Conservation (phyloP, 2,113 vertebrate genomes). For the Callipepla squamata region DNA sequence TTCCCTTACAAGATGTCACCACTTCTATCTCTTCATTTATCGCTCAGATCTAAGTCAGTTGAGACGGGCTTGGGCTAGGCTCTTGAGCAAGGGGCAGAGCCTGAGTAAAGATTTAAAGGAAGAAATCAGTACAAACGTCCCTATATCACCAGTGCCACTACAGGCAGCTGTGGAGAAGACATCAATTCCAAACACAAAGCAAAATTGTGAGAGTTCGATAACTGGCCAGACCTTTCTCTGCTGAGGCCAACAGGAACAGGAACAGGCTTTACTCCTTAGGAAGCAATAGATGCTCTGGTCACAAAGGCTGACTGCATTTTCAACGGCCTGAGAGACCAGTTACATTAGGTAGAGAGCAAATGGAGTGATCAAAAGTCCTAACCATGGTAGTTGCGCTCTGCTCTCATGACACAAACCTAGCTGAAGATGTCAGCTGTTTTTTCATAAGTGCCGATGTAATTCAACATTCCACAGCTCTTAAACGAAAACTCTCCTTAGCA, state of each 20-base stretch:
- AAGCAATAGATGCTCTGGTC: neutral
- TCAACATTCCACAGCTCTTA: neutral
- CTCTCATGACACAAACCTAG: neutral
- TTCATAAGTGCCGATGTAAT: neutral
- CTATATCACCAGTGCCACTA: neutral
- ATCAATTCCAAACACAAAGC: rapidly evolving
- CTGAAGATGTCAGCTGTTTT: neutral
- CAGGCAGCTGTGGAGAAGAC: neutral
- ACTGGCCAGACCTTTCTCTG: neutral
- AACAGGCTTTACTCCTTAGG: neutral
- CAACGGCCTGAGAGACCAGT: neutral
- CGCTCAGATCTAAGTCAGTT: neutral
- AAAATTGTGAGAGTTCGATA: neutral
- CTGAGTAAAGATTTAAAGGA: neutral
- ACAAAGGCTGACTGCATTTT: neutral
- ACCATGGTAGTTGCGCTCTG: neutral
- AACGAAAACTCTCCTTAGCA: neutral
- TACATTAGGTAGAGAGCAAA: neutral
- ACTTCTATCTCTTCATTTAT: neutral
- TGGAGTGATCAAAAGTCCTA: neutral
- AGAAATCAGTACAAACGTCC: neutral
- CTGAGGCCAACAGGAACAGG: neutral
- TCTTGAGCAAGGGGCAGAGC: neutral
- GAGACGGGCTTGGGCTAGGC: neutral
- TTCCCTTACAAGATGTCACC: neutral